Evolutionary conservation across 2,113 vertebrate genomes (phyloP), one percentile per base, ranked within the genome.

Genomic region (Heliornis fulica): DNA sequence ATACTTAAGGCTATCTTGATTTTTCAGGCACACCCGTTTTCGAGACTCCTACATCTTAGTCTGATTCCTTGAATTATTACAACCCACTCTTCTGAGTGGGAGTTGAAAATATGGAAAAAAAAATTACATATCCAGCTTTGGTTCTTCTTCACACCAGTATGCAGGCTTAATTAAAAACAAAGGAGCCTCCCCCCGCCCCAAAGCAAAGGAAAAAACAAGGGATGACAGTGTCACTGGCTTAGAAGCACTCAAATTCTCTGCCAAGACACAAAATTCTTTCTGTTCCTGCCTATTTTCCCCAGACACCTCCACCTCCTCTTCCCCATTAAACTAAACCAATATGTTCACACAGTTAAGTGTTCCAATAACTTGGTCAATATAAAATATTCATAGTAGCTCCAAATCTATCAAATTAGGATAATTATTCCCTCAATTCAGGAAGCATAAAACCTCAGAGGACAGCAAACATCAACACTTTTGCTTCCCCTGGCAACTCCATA

Each of bases 301-400:
- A 93, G 90, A 90, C 90, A 91, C 70, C 75, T 94, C 88, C 95
- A 96, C 94, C 91, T 95, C 89, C 93, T 96, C 86, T 60, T 93
- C 71, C 46, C 81, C 29, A 65, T 85, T 96, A 93, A 95, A 94
- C 78, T 91, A 96, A 96, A 96, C 75, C 85, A 95, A 81, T 83
- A 96, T 97, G 93, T 93, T 96, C 95, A 93, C 78, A 69, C 63
- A 93, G 90, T 66, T 77, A 93, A 91, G 68, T 0, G 0, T 93
- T 93, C 89, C 87, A 93, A 72, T 89, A 97, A 90, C 63, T 91
- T 80, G 78, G 78, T 88, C 95, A 96, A 77, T 45, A 93, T 89
- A 93, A 94, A 95, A 91, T 85, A 96, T 79, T 95, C 90, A 83
- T 38, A 70, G 59, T 66, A 91, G 66, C 31, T 79, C 83, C 82